Evolutionary conservation across 2,888 invertebrate species (phyloP), one percentile per base, ranked within the genome.

Genomic region (Helleia helle): DNA sequence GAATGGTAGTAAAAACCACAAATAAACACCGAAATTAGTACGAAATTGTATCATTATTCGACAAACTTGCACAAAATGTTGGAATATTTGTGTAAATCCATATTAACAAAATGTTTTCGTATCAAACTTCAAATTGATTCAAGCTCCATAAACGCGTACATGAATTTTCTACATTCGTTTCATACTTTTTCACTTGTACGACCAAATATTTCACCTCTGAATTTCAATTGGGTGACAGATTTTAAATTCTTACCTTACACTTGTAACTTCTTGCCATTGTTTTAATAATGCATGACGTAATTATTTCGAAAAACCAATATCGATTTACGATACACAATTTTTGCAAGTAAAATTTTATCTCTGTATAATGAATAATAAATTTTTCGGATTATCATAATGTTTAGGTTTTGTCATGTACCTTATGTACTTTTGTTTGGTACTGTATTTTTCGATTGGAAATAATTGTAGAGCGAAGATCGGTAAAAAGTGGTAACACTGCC

Each of bases 191-290:
- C 62, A 49, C 51, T n/a, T 51, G 62, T 74, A 76, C 71, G 73
- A 69, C 71, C 71, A n/a, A 17, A 40, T 31, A 34, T 25, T 30
- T 40, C 26, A 11, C 31, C 30, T 14, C 13, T 63, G 76, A 76
- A 80, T 83, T 72, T 74, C 62, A 65, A 75, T 66, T 66, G 64
- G 73, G 80, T 83, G 84, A 81, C 79, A 83, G 76, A 83, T 77
- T 83, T 80, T 72, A 76, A 81, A 81, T 81, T 83, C 75, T 77
- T 77, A 65, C 59, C 74, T 81, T 83, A 81, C 81, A 83, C 81
- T 83, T 83, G 79, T 68, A 26, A 64, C 49, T 38, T 34, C 8
- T 26, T 37, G 50, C 65, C 59, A 69, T 72, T 69, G 71, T 65
- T 75, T 81, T 61, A 74, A 83, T 81, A 80, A 83, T 80, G 72